Evolutionary conservation across 64 coral and sea anemone genomes (phyloP), one percentile per base, ranked within the genome.

Genomic region (Anthopleura sola): DNA sequence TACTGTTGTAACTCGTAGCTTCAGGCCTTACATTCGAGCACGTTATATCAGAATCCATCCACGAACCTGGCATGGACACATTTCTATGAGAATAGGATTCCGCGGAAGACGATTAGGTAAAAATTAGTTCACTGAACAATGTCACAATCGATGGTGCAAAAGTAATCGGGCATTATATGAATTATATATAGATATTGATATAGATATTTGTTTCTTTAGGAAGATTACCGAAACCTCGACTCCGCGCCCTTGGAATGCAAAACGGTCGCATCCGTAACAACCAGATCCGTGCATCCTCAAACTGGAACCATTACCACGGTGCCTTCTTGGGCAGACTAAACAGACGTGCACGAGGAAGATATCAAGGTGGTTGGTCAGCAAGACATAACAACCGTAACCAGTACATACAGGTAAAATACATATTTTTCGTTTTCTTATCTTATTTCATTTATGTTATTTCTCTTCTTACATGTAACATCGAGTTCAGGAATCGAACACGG

Each of bases 241-340:
- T 82, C 13, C 81, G n/a, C 6, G 78, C 93, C 0, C 82, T 95
- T 4, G 93, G 93, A 76, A 78, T 95, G 86, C 83, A 83, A 68
- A 95, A 68, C 78, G 82, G 93, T 17, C 86, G 78, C 24, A 92
- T 95, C 17, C 90, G 68, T 36, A 75, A 75, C 34, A 75, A 26
- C 19, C 68, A 75, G 68, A 75, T 75, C 5, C 14, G 19, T 0
- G 93, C 82, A 19, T 92, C 90, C 18, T 95, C 93, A 23, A 86
- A 62, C 24, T 95, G 90, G 93, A 76, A 95, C 37, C 55, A 58
- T 7, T 86, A 95, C 44, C 93, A 95, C 64, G 90, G 80, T 24
- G 7, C 68, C n/a, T 75, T 32, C 28, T 82, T 90, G n/a, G 93
- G 74, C 87, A 83, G 93, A 75, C 86, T 95, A 3, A 64, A 92